Evolutionary conservation across 1,140 invertebrate genomes (phyloP).

Genomic region (Hyles vespertilio): DNA sequence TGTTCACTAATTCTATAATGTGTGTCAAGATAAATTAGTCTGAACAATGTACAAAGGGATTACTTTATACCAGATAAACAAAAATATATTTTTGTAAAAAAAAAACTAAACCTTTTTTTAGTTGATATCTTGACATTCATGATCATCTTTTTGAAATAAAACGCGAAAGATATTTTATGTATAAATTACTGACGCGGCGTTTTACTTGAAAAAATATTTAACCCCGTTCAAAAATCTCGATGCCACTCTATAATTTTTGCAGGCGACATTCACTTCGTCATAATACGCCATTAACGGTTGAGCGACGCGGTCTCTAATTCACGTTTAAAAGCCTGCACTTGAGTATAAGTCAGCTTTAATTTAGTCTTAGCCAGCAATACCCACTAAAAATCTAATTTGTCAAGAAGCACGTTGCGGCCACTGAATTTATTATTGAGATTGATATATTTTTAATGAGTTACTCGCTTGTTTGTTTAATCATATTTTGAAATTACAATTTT

Average conservation of each 20-base stretch:
- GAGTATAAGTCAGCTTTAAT: slow-evolving; percentile 70
- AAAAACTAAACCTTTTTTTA: too few species aligned
- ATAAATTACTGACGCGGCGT: too few species aligned
- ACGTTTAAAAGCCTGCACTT: slow-evolving; percentile 73
- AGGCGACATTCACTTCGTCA: slow-evolving; percentile 59
- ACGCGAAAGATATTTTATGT: too few species aligned
- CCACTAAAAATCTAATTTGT: slow-evolving; percentile 73
- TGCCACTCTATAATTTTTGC: slow-evolving; percentile 57
- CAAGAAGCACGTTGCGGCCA: slow-evolving; percentile 61
- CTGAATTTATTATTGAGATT: slow-evolving; percentile 31
- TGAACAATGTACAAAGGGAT: too few species aligned
- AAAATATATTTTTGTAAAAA: too few species aligned
- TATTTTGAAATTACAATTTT: too few species aligned
- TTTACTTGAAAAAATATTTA: not conserved
- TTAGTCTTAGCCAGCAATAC: slow-evolving; percentile 69
- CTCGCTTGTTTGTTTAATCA: too few species aligned
- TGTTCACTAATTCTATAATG: too few species aligned
- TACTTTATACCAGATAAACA: too few species aligned
- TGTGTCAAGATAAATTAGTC: too few species aligned
- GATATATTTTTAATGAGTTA: not conserved
- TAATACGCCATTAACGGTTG: slow-evolving; percentile 70
- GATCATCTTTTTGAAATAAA: too few species aligned
- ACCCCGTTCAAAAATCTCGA: slow-evolving; percentile 11
- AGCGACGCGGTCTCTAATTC: slow-evolving; percentile 69
- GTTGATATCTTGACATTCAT: too few species aligned